These are phyloP conservation scores for Kryptopterus vitreolus DNA, from an alignment of 2,797 vertebrate species.

Conservation along the genomic window DNA sequence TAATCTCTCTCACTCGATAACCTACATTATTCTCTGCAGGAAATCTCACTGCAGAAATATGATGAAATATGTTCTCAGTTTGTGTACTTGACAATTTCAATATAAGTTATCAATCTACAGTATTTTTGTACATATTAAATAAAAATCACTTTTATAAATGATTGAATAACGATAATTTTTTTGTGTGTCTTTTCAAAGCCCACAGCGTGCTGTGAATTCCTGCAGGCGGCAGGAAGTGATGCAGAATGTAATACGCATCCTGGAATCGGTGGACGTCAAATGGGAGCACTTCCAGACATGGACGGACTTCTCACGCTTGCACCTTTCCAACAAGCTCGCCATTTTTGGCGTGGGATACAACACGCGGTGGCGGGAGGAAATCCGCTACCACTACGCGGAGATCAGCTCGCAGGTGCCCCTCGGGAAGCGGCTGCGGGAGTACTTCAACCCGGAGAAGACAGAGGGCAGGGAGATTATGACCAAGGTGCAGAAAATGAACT, in stretches of 20 bases:
- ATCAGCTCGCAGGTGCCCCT: slow-evolving; percentile 97
- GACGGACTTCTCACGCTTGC: slow-evolving; percentile 95
- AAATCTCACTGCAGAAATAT: neutral
- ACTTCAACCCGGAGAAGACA: slow-evolving; percentile 95
- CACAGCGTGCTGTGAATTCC: slow-evolving; percentile 26
- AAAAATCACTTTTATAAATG: neutral
- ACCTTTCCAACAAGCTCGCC: slow-evolving; percentile 97
- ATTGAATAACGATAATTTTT: too few relatives aligned
- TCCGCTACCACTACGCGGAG: slow-evolving; percentile 94
- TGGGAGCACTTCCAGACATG: slow-evolving; percentile 98
- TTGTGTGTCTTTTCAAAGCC: neutral
- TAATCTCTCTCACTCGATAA: neutral
- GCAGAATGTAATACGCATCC: slow-evolving; percentile 92
- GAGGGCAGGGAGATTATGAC: slow-evolving; percentile 94
- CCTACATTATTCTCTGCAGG: neutral
- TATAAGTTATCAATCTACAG: neutral
- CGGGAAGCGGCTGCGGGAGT: slow-evolving; percentile 92
- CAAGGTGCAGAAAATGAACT: slow-evolving; percentile 99
- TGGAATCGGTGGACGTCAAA: slow-evolving; percentile 93
- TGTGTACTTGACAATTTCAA: neutral
- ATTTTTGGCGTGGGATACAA: slow-evolving; percentile 97
- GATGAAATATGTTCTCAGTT: neutral
- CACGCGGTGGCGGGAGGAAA: slow-evolving; percentile 95
- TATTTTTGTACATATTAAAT: neutral
- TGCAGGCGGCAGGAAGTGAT: slow-evolving; percentile 87